Evolutionary conservation across 2,888 invertebrate species (phyloP), one percentile per base, ranked within the genome.

Genomic region (Pomacea canaliculata): DNA sequence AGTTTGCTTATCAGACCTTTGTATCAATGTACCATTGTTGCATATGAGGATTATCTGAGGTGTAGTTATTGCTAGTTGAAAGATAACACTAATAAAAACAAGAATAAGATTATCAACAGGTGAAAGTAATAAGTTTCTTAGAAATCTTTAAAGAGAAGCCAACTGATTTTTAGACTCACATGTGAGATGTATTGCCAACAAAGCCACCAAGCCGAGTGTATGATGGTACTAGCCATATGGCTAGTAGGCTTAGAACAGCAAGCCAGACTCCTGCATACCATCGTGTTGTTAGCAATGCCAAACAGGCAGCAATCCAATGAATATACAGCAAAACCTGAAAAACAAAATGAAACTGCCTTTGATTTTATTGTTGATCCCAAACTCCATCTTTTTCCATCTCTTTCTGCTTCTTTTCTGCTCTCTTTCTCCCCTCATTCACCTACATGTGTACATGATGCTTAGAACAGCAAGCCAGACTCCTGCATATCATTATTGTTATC

Each of bases 191-290:
- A 79, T 83, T 86, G 37, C 90, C 89, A 56, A 88, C 85, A 78
- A 85, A 90, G 37, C 89, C 90, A 10, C 86, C 84, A 63, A 85
- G 78, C 19, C 88, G 78, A 0, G 89, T 87, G 80, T 84, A 90
- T 4, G 82, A 80, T 10, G 90, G 90, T 46, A 85, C 82, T 68
- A 85, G 86, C 60, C 82, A 79, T 63, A 84, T 76, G 4, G 81
- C 84, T 12, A 83, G 68, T 13, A 82, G n/a, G 60, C 84, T 82
- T n/a, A 86, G 76, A 4, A 79, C 73, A 10, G 76, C 76, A 5
- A 83, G 80, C 88, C 88, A 89, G 76, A 85, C 76, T 1, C 82
- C 82, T 0, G 87, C 81, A 80, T 88, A 90, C 87, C 86, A 88
- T 80, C 85, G 84, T 5, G 78, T 77, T 5, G 89, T 87, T 78